phyloP scores from a whole-genome alignment of 2,888 invertebrate species.

The Parnassius apollo region DNA sequence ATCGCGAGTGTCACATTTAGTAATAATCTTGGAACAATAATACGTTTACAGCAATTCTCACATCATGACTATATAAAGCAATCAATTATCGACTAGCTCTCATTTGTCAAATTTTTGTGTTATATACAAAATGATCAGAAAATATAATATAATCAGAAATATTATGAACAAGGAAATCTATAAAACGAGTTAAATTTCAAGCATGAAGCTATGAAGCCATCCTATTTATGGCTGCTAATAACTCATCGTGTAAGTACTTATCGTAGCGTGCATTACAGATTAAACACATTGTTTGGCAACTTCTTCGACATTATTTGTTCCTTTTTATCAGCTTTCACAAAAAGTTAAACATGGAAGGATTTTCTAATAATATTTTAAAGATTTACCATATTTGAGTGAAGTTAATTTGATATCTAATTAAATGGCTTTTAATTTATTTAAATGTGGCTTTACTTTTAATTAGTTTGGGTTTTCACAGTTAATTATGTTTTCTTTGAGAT shows the following conservation, averaged over 20 bases:
- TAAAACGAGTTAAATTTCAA: constrained; percentile 15
- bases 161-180: constrained; percentile 2
- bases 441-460: too few relatives aligned
- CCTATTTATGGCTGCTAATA: constrained; percentile 21
- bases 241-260: constrained; percentile 22
- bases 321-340: constrained; percentile 3
- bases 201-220: constrained; percentile 11
- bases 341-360: too few relatives aligned
- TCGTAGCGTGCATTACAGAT: constrained; percentile 20
- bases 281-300: constrained; percentile 25
- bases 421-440: too few relatives aligned
- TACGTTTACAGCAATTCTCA: constrained; percentile 6
- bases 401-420: too few relatives aligned
- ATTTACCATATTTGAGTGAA: too few relatives aligned
- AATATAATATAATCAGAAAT: not conserved
- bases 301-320: constrained; percentile 6
- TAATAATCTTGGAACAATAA: constrained; percentile 46
- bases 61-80: too few relatives aligned
- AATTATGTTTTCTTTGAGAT: too few relatives aligned
- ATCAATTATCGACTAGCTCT: too few relatives aligned
- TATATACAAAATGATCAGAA: too few relatives aligned
- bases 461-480: too few relatives aligned
- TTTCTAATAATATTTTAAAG: too few relatives aligned
- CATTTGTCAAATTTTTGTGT: too few relatives aligned
- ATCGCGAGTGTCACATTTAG: constrained; percentile 41